A percentile compares a stretch with the other conserved stretches of the same genome.
Evolutionary conservation across 2,888 invertebrate genomes (phyloP).

Genomic region (Drosophila siamana): DNA sequence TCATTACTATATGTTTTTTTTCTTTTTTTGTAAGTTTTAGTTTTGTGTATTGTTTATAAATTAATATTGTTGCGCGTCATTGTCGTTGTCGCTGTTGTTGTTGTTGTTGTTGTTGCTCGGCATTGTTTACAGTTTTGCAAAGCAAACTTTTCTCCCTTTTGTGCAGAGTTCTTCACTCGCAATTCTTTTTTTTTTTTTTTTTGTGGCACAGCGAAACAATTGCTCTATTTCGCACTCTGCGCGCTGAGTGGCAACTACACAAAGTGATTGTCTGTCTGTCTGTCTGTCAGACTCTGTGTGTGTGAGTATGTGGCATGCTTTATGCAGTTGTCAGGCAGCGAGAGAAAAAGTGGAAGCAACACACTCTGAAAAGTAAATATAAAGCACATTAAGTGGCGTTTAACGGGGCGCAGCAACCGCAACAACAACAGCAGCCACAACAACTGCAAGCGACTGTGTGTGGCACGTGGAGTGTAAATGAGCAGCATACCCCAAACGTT

Average conservation of each 20-base stretch:
- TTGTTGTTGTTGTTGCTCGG: conserved; percentile 9
- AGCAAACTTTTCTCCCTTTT: conserved; percentile 27
- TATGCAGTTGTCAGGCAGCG: conserved; percentile 58
- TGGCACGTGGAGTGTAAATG: conserved; percentile 55
- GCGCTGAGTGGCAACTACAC: conserved; percentile 53
- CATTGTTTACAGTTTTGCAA: conserved; percentile 27
- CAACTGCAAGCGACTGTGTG: conserved; percentile 24
- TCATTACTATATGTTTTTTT: too few species aligned
- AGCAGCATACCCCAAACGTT: conserved; percentile 46
- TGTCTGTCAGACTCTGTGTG: conserved; percentile 1
- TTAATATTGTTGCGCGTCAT: conserved; percentile 47
- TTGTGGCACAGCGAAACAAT: conserved; percentile 40
- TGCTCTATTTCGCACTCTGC: conserved; percentile 49
- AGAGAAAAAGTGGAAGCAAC: conserved; percentile 1
- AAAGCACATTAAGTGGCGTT: conserved; percentile 77
- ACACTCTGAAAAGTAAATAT: conserved; percentile 63
- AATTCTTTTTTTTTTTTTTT: conserved; percentile 21
- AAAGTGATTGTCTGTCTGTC: conserved; percentile 27
- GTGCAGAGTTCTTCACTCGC: neutral
- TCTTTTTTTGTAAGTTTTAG: neutral
- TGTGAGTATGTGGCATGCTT: conserved; percentile 25
- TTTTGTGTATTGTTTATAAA: conserved; percentile 34
- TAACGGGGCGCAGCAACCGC: conserved; percentile 65
- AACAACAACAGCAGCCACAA: conserved; percentile 27
- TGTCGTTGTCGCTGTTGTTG: conserved; percentile 8